phyloP scores from a whole-genome alignment of 64 coral and sea anemone species.

The Pocillopora damicornis region DNA sequence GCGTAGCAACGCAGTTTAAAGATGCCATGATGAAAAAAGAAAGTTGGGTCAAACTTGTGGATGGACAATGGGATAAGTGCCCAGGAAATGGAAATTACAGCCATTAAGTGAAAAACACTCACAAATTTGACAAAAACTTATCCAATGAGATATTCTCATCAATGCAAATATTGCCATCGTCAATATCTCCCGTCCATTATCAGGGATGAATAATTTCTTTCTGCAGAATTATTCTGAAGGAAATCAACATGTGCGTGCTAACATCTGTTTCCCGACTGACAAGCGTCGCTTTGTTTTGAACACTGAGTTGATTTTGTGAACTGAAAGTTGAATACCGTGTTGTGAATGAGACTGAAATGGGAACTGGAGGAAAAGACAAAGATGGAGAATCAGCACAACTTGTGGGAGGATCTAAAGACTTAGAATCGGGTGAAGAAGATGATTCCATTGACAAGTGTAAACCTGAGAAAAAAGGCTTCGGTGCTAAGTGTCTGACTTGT shows the following conservation, averaged over 20 bases:
- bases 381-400: conserved; percentile 22
- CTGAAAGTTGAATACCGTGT: not conserved
- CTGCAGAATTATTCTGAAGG: not conserved
- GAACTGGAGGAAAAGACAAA: conserved; percentile 22
- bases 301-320: not conserved
- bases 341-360: not conserved
- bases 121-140: not conserved
- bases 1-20: not conserved
- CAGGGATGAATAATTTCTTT: conserved; percentile 5
- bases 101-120: not conserved
- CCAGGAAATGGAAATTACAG: not conserved
- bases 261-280: not conserved
- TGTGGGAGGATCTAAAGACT: not conserved
- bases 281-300: conserved; percentile 33
- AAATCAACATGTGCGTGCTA: conserved; percentile 21
- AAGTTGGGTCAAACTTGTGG: not conserved
- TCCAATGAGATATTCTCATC: not conserved
- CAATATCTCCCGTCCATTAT: not conserved
- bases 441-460: not conserved
- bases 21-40: not conserved
- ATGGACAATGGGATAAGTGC: not conserved
- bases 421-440: not conserved
- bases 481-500: not conserved
- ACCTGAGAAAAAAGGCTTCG: not conserved
- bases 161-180: not conserved